Evolutionary conservation across 2,888 invertebrate species (phyloP).

Genomic region (Synergus japonicus): DNA sequence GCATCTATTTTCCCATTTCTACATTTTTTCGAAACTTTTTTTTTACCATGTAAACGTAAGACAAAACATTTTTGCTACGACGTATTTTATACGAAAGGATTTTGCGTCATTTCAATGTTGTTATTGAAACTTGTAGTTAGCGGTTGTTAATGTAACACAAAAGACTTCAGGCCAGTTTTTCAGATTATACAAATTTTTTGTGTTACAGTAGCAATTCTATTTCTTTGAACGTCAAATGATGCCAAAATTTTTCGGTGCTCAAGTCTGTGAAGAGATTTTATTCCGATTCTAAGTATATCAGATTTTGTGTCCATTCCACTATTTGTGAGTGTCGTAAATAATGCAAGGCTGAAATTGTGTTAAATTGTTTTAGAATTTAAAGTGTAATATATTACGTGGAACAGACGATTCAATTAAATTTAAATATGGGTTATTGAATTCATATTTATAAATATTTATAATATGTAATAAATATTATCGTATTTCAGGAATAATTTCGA

Average conservation of each 20-base stretch:
- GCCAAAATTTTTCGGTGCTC: constrained; percentile 23
- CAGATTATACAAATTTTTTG: background rate
- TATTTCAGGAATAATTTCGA: background rate
- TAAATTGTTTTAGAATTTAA: background rate
- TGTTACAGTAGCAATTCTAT: background rate
- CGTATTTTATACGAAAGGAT: constrained; percentile 54
- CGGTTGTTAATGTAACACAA: constrained; percentile 7
- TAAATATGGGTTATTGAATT: background rate
- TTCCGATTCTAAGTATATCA: background rate
- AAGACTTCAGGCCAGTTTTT: background rate
- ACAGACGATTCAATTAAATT: background rate
- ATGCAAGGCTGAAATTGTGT: background rate
- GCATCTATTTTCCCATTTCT: constrained; percentile 39
- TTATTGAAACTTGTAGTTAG: background rate
- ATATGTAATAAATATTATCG: background rate
- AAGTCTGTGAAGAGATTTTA: background rate
- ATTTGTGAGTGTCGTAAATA: background rate
- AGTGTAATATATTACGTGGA: constrained; percentile 1
- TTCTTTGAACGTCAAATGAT: background rate
- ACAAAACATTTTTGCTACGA: constrained; percentile 53
- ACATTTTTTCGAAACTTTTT: constrained; percentile 42
- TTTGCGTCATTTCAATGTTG: background rate
- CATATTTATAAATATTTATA: constrained; percentile 4
- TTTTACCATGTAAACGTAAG: constrained; percentile 51
- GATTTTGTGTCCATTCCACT: background rate